Evolutionary conservation across 2,888 invertebrate species (phyloP).

Genomic region (Resseliella maxima): DNA sequence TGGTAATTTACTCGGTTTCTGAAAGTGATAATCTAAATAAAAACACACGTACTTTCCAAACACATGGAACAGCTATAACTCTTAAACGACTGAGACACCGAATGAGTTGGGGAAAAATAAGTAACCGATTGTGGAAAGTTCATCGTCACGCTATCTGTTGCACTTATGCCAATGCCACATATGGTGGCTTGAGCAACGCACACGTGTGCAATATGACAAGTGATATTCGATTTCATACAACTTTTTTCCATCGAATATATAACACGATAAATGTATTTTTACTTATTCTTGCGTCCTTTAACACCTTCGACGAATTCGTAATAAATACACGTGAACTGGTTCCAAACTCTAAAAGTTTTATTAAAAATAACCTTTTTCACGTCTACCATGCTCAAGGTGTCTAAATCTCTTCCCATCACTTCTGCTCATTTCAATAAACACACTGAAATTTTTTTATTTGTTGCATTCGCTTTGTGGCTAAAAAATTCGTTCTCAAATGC

Average conservation of each 20-base stretch:
- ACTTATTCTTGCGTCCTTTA: neutral
- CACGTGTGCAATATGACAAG: constrained; percentile 42
- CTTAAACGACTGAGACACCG: neutral
- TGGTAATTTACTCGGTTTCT: constrained; percentile 46
- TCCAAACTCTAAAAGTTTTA: neutral
- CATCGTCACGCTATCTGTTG: constrained; percentile 49
- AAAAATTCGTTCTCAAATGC: neutral
- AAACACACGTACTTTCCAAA: constrained; percentile 37
- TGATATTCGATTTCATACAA: constrained; percentile 39
- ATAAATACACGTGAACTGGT: constrained; percentile 39
- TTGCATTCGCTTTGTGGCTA: neutral
- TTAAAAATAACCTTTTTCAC: neutral
- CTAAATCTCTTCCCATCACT: no score
- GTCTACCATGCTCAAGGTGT: neutral
- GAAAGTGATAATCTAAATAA: constrained; percentile 53
- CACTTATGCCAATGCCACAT: constrained; percentile 23
- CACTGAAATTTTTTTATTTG: neutral
- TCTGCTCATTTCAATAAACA: neutral
- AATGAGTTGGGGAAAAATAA: constrained; percentile 39
- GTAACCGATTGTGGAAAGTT: constrained; percentile 22
- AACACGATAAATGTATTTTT: neutral
- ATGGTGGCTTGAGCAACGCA: neutral
- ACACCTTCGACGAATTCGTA: neutral
- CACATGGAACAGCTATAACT: constrained; percentile 40
- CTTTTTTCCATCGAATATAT: constrained; percentile 16